Evolutionary conservation across 2,888 invertebrate genomes (phyloP).

Genomic region (Dasypolia templi): DNA sequence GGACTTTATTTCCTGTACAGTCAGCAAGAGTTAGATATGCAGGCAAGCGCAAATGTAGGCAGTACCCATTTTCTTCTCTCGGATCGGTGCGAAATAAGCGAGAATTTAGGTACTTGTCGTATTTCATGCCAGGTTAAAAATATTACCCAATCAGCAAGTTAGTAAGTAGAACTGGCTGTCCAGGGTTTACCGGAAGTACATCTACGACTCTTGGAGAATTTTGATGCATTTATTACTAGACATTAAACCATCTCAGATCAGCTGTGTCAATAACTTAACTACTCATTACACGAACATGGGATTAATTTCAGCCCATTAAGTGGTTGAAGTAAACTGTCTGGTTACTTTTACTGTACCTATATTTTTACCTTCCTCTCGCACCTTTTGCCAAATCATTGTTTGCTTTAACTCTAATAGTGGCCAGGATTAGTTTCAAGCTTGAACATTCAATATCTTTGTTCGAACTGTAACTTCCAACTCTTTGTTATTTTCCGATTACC

Average conservation of each 20-base stretch:
- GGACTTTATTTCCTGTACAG: background rate
- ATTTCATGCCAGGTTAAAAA: conserved; percentile 6
- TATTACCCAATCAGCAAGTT: background rate
- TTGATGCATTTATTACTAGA: background rate
- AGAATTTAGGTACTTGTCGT: no score
- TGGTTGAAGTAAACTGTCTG: background rate
- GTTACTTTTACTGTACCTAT: background rate
- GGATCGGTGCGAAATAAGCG: background rate
- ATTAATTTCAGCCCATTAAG: background rate
- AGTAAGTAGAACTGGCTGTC: background rate
- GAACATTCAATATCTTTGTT: conserved; percentile 4
- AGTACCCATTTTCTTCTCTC: background rate
- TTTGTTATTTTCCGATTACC: conserved; percentile 1
- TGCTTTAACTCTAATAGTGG: background rate
- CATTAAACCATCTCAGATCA: background rate
- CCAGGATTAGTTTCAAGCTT: conserved; percentile 8
- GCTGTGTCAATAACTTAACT: conserved; percentile 2
- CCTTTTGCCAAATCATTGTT: background rate
- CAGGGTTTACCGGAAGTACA: conserved; percentile 5
- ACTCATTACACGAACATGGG: background rate
- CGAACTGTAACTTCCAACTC: background rate
- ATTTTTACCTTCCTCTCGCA: background rate
- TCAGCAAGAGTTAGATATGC: background rate
- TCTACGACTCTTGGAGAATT: conserved; percentile 1
- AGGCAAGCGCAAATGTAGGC: background rate